Evolutionary conservation across 1,140 invertebrate genomes (phyloP).

Genomic region (Euglossa dilemma): DNA sequence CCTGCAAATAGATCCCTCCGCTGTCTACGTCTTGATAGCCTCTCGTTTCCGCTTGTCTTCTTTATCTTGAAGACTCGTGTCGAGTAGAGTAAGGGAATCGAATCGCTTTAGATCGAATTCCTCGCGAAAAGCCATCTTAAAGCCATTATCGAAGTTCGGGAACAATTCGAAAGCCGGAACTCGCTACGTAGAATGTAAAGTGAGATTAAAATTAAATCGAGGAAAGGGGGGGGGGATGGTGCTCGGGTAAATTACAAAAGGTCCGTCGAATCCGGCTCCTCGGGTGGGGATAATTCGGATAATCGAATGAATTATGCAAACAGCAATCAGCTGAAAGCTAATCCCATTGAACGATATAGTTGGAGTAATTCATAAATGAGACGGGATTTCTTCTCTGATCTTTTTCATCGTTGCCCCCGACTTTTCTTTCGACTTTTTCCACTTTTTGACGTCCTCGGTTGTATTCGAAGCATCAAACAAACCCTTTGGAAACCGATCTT

Average conservation of each 20-base stretch:
- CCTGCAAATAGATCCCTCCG: background rate
- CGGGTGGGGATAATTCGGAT: background rate
- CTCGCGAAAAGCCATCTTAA: background rate
- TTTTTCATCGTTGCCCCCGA: no score
- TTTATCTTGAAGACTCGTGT: background rate
- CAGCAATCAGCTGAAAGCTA: slow-evolving; percentile 10
- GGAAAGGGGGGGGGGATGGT: background rate
- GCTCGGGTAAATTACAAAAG: background rate
- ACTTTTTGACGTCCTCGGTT: no score
- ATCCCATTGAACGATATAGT: background rate
- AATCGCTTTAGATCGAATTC: slow-evolving; percentile 22
- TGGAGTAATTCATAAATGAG: slow-evolving; percentile 25
- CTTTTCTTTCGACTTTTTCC: no score
- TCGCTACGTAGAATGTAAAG: background rate
- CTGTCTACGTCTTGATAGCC: background rate
- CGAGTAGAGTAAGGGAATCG: background rate
- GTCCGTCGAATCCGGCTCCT: no score
- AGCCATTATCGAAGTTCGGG: slow-evolving; percentile 17
- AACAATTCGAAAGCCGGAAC: slow-evolving; percentile 2
- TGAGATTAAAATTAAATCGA: slow-evolving; percentile 12
- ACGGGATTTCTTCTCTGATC: background rate
- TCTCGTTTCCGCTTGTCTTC: slow-evolving; percentile 6
- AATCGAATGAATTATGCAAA: slow-evolving; percentile 22
- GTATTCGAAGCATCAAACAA: background rate
- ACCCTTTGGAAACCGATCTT: background rate